Percentiles rank a stretch among this genome's conserved stretches.
Conservation (phyloP, 1,140 invertebrate species). For the Drosophila ficusphila region DNA sequence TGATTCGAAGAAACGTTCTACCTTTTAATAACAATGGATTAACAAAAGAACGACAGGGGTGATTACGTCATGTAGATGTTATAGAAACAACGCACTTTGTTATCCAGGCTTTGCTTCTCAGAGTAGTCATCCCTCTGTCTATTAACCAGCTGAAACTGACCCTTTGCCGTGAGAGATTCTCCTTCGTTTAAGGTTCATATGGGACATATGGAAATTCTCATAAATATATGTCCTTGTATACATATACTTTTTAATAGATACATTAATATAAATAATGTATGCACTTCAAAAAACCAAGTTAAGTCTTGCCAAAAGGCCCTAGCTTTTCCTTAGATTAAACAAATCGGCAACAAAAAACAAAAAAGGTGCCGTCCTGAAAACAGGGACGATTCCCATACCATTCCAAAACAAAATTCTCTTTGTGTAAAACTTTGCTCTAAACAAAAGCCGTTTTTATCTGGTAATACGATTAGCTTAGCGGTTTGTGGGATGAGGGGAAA, state of each 20-base stretch:
- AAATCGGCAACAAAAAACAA: too few species aligned
- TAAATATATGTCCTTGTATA: too few species aligned
- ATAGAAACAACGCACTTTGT: background rate
- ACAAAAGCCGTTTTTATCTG: constrained; percentile 59
- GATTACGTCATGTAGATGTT: background rate
- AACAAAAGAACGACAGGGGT: too few species aligned
- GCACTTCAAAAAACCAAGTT: too few species aligned
- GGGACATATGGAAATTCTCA: background rate
- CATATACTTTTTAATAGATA: too few species aligned
- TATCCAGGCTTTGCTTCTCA: background rate
- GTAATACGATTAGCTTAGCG: constrained; percentile 47
- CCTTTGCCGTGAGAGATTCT: background rate
- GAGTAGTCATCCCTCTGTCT: background rate
- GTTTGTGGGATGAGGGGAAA: constrained; percentile 32
- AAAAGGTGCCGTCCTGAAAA: too few species aligned
- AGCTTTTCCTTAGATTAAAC: too few species aligned
- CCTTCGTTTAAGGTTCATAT: background rate
- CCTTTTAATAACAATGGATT: too few species aligned
- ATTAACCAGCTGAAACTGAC: background rate
- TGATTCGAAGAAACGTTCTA: too few species aligned
- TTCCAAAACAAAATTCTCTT: constrained; percentile 8
- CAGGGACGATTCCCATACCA: background rate
- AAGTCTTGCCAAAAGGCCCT: too few species aligned
- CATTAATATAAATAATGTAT: too few species aligned
- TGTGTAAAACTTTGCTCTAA: constrained; percentile 69